Conservation (phyloP, 2,888 invertebrate species). For the Neoaliturus tenellus region DNA sequence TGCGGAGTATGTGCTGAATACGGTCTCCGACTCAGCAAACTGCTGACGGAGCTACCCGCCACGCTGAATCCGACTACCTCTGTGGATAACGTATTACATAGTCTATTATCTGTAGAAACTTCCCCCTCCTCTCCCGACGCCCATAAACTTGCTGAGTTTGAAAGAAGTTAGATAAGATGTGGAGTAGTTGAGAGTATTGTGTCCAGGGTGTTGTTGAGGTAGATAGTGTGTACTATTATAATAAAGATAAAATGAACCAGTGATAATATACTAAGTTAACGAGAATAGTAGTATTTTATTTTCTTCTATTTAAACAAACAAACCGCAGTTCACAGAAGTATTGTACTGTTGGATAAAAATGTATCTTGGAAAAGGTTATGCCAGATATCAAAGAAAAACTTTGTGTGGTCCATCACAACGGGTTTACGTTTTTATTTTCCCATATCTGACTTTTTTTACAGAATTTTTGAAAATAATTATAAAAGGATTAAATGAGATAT, state of each 20-base stretch:
- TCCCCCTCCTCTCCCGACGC: not conserved
- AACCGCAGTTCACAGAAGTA: no score
- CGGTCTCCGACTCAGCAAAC: slow-evolving; percentile 36
- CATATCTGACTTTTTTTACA: no score
- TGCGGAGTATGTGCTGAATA: slow-evolving; percentile 47
- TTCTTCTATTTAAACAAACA: no score
- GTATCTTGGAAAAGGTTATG: no score
- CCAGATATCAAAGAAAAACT: no score
- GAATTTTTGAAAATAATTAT: no score
- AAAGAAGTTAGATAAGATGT: not conserved
- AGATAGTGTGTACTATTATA: not conserved
- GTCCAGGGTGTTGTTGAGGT: not conserved
- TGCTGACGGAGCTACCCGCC: slow-evolving; percentile 44
- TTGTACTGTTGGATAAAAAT: no score
- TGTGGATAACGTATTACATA: slow-evolving; percentile 29
- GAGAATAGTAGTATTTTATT: no score
- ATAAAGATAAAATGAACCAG: not conserved
- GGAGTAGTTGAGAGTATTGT: not conserved
- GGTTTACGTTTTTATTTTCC: no score
- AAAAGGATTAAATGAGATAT: no score
- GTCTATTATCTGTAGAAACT: slow-evolving; percentile 4
- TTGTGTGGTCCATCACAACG: no score
- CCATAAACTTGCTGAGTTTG: slow-evolving; percentile 6
- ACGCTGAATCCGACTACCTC: slow-evolving; percentile 27
- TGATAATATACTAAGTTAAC: not conserved